These are phyloP conservation scores for Brachyalestes nurse DNA, from an alignment of 2,797 vertebrate genomes.

Conservation along the genomic window DNA sequence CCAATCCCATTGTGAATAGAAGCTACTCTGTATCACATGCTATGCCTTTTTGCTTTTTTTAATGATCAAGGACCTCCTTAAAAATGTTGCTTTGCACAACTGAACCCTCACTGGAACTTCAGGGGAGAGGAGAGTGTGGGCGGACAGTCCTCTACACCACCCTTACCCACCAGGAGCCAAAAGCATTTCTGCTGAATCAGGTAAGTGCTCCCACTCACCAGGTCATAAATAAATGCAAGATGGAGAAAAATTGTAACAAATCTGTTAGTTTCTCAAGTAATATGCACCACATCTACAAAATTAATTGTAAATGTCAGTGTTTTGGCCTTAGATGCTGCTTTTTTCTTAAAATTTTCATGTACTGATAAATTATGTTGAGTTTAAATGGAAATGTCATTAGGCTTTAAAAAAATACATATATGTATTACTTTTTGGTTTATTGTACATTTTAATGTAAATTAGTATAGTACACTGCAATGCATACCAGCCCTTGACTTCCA, in stretches of 20 bases:
- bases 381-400: too few species aligned
- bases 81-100: conserved; percentile 71
- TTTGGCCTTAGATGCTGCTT: too few species aligned
- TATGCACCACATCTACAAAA: too few species aligned
- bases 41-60: conserved; percentile 76
- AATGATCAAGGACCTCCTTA: conserved; percentile 77
- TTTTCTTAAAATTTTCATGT: too few species aligned
- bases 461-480: too few species aligned
- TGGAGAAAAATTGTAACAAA: neutral
- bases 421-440: too few species aligned
- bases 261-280: too few species aligned
- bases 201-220: conserved; percentile 61
- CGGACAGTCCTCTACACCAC: conserved; percentile 50
- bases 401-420: too few species aligned
- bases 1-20: conserved; percentile 74
- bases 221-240: neutral
- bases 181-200: conserved; percentile 65
- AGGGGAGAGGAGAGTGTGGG: conserved; percentile 64
- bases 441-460: too few species aligned
- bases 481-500: too few species aligned
- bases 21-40: conserved; percentile 62
- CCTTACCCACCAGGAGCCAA: conserved; percentile 51
- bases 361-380: too few species aligned
- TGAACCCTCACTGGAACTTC: conserved; percentile 62
- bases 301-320: too few species aligned